These are phyloP conservation scores for Athene noctua DNA, from an alignment of 2,113 vertebrate species.

Conservation along the genomic window DNA sequence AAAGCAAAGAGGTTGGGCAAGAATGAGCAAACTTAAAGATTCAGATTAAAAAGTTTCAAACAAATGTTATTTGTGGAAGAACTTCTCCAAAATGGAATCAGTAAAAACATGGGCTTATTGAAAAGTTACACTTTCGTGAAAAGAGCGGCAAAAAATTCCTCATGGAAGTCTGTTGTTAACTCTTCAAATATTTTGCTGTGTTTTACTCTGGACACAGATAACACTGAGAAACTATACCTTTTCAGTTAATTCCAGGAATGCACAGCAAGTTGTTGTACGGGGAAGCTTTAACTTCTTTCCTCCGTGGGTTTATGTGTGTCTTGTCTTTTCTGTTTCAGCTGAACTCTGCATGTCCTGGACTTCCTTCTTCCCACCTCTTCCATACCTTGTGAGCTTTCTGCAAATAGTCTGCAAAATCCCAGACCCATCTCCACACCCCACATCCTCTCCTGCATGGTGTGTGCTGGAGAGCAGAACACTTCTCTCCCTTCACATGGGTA, in stretches of 20 bases:
- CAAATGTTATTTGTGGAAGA: neutral
- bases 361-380: neutral
- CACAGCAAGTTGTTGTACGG: neutral
- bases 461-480: neutral
- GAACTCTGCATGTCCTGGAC: neutral
- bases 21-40: neutral
- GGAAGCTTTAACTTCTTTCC: neutral
- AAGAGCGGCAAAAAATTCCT: neutral
- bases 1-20: neutral
- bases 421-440: neutral
- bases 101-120: neutral
- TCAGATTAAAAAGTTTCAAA: neutral
- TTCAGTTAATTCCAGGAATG: neutral
- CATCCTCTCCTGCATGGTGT: neutral
- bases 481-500: fast-evolving
- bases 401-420: neutral
- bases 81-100: neutral
- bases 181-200: neutral
- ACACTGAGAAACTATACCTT: neutral
- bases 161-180: neutral
- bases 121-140: neutral
- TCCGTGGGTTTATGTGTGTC: neutral
- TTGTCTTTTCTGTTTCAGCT: neutral
- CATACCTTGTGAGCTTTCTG: neutral
- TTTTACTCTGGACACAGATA: neutral